Evolutionary conservation across 2,888 invertebrate species (phyloP), one percentile per base, ranked within the genome.

Genomic region (Chrysolina americana): DNA sequence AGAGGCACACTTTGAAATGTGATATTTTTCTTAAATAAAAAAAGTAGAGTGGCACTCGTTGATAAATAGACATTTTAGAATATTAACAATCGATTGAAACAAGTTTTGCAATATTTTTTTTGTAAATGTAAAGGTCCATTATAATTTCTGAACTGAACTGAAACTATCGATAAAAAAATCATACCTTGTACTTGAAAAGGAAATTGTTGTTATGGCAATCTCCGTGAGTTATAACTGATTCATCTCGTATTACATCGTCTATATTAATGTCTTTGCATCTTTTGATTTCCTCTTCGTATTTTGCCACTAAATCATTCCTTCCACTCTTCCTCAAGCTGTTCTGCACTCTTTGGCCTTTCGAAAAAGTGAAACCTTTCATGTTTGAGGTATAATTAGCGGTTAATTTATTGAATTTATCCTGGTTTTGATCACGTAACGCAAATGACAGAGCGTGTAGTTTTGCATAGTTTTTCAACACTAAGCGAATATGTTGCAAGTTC

Each of bases 131-230:
- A n/a, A n/a, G n/a, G n/a, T n/a, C n/a, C n/a, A n/a, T n/a, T n/a
- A n/a, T n/a, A n/a, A n/a, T n/a, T n/a, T n/a, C n/a, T n/a, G n/a
- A n/a, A n/a, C n/a, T n/a, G n/a, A n/a, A n/a, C n/a, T n/a, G n/a
- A n/a, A n/a, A n/a, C n/a, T n/a, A n/a, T n/a, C n/a, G 8, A 36
- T 0, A 36, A 6, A 8, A 36, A 36, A 36, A 6, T 17, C 73
- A 76, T 72, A 79, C 81, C 77, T 76, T 41, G 62, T 81, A 81
- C 76, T 79, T 71, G 68, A 80, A 80, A 70, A 81, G 71, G 19
- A 78, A 76, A 36, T 81, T 81, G 48, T 80, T 79, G 59, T 78
- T 79, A 74, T 80, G 79, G 41, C 75, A 78, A 69, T 81, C 81
- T 19, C 80, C 77, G 68, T 81, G 81, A 0, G 65, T 73, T 5